phyloP scores from a whole-genome alignment of 2,888 invertebrate genomes.

The Aspidiotus rigidus region DNA sequence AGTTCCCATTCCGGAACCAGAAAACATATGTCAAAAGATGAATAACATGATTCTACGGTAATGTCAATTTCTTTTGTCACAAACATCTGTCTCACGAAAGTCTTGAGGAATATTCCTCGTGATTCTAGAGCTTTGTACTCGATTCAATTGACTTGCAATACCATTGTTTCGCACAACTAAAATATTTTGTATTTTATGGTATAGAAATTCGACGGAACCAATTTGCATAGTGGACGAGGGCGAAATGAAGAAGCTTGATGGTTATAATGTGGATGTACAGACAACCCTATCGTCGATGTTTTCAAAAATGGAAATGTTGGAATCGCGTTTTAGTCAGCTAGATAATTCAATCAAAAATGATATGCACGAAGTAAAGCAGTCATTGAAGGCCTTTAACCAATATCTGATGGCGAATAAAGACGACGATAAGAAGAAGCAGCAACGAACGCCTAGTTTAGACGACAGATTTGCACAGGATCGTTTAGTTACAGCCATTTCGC shows the following conservation, averaged over 20 bases:
- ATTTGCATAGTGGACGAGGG: not conserved
- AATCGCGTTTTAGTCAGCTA: conserved; percentile 13
- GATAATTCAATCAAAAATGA: conserved; percentile 9
- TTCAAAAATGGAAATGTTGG: conserved; percentile 7
- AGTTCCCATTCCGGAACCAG: conserved; percentile 24
- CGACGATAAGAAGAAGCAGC: conserved; percentile 19
- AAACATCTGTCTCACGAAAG: too few species aligned
- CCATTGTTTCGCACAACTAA: too few species aligned
- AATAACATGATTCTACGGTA: too few species aligned
- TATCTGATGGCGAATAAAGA: conserved; percentile 4
- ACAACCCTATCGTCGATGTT: not conserved
- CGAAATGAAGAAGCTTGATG: not conserved
- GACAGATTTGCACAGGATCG: conserved; percentile 13
- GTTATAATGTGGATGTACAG: not conserved
- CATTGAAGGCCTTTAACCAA: conserved; percentile 5
- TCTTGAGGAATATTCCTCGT: too few species aligned
- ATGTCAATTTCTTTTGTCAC: too few species aligned
- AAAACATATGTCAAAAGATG: conserved; percentile 9
- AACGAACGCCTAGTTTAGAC: not conserved
- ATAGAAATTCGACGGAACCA: not conserved
- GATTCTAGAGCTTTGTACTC: too few species aligned
- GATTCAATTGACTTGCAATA: too few species aligned
- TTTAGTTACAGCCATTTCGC: conserved; percentile 9
- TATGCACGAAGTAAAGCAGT: conserved; percentile 17
- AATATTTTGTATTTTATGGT: not conserved